These are phyloP conservation scores for Drosophila kikkawai DNA, from an alignment of 1,140 invertebrate species.

Conservation along the genomic window DNA sequence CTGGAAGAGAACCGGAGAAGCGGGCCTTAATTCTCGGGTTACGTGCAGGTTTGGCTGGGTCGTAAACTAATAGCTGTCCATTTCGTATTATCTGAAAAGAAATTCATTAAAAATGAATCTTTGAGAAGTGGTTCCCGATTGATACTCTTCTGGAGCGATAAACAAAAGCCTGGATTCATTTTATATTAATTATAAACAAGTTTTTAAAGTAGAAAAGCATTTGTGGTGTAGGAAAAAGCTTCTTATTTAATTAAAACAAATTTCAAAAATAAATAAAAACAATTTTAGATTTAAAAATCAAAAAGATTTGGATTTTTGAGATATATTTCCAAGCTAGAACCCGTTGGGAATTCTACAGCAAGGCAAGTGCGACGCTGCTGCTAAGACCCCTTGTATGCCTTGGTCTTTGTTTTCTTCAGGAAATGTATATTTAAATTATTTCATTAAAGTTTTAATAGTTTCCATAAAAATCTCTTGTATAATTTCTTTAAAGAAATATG, in stretches of 20 bases:
- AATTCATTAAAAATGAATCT: constrained; percentile 39
- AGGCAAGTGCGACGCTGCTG: no score
- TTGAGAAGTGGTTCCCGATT: not conserved
- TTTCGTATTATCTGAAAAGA: constrained; percentile 62
- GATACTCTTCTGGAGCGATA: not conserved
- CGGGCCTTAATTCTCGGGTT: constrained; percentile 58
- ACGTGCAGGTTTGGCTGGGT: constrained; percentile 34
- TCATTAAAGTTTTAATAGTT: not conserved
- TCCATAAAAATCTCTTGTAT: not conserved
- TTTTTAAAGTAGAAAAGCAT: not conserved
- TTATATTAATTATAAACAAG: not conserved
- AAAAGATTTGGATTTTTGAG: no score
- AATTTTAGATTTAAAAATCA: no score
- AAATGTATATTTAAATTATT: not conserved
- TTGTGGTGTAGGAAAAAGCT: not conserved
- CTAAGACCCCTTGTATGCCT: not conserved
- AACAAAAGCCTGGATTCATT: not conserved
- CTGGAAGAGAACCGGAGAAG: not conserved
- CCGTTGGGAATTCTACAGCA: no score
- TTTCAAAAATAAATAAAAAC: no score
- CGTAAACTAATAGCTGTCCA: constrained; percentile 59
- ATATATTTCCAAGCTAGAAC: no score
- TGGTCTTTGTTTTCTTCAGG: not conserved
- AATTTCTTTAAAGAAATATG: not conserved
- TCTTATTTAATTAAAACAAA: not conserved